Base-by-base conservation (phyloP, 2,113 vertebrate species). In the Parotia lawesii region DNA sequence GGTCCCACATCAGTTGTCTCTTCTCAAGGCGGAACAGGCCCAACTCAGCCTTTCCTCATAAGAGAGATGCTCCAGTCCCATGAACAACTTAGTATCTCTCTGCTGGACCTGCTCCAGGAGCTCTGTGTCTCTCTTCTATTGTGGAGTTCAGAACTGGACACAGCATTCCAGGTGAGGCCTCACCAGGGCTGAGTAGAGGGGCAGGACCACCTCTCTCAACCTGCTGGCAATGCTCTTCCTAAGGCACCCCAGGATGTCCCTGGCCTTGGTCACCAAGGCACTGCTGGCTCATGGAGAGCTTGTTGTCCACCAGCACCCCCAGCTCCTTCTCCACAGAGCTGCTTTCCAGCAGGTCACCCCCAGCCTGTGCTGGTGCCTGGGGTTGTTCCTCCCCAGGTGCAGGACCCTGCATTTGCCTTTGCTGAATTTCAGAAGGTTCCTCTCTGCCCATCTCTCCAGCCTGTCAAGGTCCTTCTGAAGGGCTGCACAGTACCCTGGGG, bases 191-290 rank as follows among this genome's bases (percentile, higher is more conserved):
- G 20, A 51, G 35, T 3, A 51, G n/a, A 70, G 35, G 20, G 67
- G 20, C 27, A 51, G 48, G 4, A 70, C 12, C 27, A 29, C 15
- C 24, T 48, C 24, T 12, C 65, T 48, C 0, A 2, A 8, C 33
- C 51, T 80, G 16, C n/a, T 29, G 20, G 10, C 37, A 10, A 0
- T 51, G 15, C 29, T 51, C 10, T 3, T 24, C 35, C 1, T 3
- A 18, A 35, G 2, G 24, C 19, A 58, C 1, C 8, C 37, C 54
- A 51, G 11, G 28, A 7, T 48, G 1, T 0, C 65, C n/a, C 1
- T 23, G 17, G 35, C 23, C 28, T 48, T 57, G 13, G 53, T 3
- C 23, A 33, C 42, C 4, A 38, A 15, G 42, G 7, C 76, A 57
- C 22, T 67, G 42, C 18, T 58, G 44, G 21, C 18, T 23, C 42